phyloP scores from a whole-genome alignment of 2,888 invertebrate genomes.

The Tachystola acroxantha region DNA sequence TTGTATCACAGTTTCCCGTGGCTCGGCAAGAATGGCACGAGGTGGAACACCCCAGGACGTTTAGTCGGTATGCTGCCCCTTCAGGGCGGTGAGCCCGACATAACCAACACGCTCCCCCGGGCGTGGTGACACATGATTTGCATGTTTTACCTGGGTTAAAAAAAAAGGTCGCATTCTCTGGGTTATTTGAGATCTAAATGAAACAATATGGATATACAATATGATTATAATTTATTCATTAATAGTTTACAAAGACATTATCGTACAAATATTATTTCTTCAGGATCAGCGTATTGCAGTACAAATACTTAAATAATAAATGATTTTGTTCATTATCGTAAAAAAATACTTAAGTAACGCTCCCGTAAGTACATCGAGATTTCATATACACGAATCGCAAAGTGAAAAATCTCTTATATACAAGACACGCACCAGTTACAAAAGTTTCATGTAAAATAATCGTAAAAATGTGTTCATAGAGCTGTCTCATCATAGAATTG shows the following conservation, averaged over 20 bases:
- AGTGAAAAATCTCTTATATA: conserved; percentile 40
- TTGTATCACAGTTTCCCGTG: too few relatives aligned
- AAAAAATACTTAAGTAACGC: conserved; percentile 27
- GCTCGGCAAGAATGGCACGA: too few relatives aligned
- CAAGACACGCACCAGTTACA: conserved; percentile 50
- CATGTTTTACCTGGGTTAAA: too few relatives aligned
- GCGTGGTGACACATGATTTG: too few relatives aligned
- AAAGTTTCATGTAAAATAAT: conserved; percentile 13
- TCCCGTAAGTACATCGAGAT: conserved; percentile 38
- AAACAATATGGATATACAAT: conserved; percentile 56
- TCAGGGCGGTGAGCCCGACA: too few relatives aligned
- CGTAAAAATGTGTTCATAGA: conserved; percentile 22
- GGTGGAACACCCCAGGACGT: too few relatives aligned
- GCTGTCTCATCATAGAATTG: too few relatives aligned
- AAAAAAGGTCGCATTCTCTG: too few relatives aligned
- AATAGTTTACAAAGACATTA: conserved; percentile 77
- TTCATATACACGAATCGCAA: conserved; percentile 20
- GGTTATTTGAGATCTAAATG: too few relatives aligned
- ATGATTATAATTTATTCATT: conserved; percentile 77
- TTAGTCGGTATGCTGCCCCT: too few relatives aligned
- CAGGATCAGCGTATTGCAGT: conserved; percentile 46
- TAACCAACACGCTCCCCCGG: too few relatives aligned
- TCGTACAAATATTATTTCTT: conserved; percentile 67
- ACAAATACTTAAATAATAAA: conserved; percentile 32
- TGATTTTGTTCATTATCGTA: conserved; percentile 38